Evolutionary conservation across 2,888 invertebrate genomes (phyloP).

Genomic region (Sarcophaga subvicina): DNA sequence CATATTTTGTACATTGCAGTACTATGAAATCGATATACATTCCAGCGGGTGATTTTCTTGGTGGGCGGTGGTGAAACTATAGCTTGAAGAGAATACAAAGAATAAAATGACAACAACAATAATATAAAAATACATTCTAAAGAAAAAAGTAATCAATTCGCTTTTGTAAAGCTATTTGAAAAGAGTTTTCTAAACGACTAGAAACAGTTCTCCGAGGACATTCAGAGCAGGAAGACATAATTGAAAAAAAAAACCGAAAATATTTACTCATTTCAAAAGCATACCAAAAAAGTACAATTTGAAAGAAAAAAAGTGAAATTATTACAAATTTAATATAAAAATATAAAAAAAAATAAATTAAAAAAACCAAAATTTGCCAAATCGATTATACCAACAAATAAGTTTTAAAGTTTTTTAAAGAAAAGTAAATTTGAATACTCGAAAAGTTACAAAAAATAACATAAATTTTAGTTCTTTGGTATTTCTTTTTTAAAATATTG

Average conservation of each 20-base stretch:
- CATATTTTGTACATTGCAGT: slow-evolving; percentile 35
- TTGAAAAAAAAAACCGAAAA: slow-evolving; percentile 27
- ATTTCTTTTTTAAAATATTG: slow-evolving; percentile 51
- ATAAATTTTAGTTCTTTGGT: slow-evolving; percentile 33
- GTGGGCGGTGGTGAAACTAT: slow-evolving; percentile 53
- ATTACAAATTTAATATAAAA: slow-evolving; percentile 24
- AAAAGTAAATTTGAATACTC: slow-evolving; percentile 5
- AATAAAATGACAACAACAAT: slow-evolving; percentile 29
- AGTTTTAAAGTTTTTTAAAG: slow-evolving; percentile 13
- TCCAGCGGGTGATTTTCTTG: slow-evolving; percentile 60
- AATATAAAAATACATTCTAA: slow-evolving; percentile 11
- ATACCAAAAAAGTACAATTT: slow-evolving; percentile 40
- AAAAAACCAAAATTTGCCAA: slow-evolving; percentile 14
- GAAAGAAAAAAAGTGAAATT: slow-evolving; percentile 58
- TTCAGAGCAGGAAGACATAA: slow-evolving; percentile 65
- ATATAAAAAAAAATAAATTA: slow-evolving; percentile 33
- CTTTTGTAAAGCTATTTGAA: slow-evolving; percentile 67
- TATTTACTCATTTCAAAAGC: slow-evolving; percentile 20
- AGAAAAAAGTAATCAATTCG: slow-evolving; percentile 56
- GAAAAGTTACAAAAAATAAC: slow-evolving; percentile 7
- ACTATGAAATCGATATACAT: slow-evolving; percentile 57
- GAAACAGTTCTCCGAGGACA: slow-evolving; percentile 69
- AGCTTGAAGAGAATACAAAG: slow-evolving; percentile 48
- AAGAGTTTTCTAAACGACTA: slow-evolving; percentile 63
- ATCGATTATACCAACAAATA: slow-evolving; percentile 1